Evolutionary conservation across 2,797 vertebrate genomes (phyloP).

Genomic region (Caiman crocodilus): DNA sequence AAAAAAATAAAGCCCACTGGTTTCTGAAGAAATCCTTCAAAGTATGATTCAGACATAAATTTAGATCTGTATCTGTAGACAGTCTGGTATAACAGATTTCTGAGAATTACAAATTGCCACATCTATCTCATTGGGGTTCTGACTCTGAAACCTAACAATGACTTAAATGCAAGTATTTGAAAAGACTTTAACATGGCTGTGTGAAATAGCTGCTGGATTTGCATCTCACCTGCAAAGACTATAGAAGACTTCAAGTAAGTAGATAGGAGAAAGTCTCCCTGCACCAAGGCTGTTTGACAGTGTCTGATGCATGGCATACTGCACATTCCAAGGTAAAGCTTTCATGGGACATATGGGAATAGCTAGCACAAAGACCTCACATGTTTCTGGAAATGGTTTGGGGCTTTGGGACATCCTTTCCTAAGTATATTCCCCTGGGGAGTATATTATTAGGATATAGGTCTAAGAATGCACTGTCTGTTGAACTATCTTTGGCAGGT

Average conservation of each 20-base stretch:
- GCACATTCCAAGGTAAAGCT: slow-evolving; percentile 37
- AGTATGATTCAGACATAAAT: slow-evolving; percentile 9
- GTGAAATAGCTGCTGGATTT: neutral
- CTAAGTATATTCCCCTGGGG: slow-evolving; percentile 23
- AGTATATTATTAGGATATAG: neutral
- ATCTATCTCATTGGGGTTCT: neutral
- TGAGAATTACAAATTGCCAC: accelerated
- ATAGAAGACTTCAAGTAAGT: neutral
- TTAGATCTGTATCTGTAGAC: neutral
- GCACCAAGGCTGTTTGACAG: slow-evolving; percentile 24
- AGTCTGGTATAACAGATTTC: neutral
- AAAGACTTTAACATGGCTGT: neutral
- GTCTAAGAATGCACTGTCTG: slow-evolving; percentile 43
- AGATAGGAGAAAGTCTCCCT: neutral
- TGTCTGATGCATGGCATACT: slow-evolving; percentile 61
- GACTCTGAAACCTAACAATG: slow-evolving; percentile 19
- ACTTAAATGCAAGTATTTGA: neutral
- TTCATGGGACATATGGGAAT: slow-evolving; percentile 23
- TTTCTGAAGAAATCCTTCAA: neutral
- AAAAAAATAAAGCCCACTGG: slow-evolving; percentile 7
- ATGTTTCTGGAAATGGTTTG: slow-evolving; percentile 38
- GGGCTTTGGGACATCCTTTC: slow-evolving; percentile 33
- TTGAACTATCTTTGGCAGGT: slow-evolving; percentile 60
- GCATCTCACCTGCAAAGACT: neutral
- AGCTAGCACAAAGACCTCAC: slow-evolving; percentile 7